phyloP scores from a whole-genome alignment of 2,113 vertebrate species.

The Cardinalis cardinalis region DNA sequence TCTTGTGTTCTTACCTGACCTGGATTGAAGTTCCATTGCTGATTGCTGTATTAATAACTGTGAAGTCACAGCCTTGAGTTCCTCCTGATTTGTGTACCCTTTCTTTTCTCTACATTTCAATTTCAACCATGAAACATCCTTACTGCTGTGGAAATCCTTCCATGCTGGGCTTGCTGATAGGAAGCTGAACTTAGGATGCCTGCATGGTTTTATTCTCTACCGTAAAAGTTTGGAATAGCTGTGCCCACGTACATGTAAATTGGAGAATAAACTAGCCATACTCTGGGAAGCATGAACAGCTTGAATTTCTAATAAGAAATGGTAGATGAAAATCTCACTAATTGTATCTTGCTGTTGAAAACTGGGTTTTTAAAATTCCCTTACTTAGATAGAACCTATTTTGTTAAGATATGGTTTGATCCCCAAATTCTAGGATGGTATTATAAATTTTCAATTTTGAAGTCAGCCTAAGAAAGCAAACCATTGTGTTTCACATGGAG shows the following conservation, averaged over 20 bases:
- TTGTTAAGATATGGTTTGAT: background rate
- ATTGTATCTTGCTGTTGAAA: background rate
- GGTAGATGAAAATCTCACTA: background rate
- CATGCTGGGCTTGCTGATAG: background rate
- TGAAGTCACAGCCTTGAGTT: background rate
- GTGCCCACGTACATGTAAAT: accelerated
- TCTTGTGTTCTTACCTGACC: background rate
- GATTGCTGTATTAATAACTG: background rate
- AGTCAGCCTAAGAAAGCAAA: background rate
- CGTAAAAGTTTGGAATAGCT: background rate
- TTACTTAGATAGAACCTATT: background rate
- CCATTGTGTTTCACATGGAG: background rate
- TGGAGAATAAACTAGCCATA: background rate
- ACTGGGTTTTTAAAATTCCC: background rate
- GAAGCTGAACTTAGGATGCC: background rate
- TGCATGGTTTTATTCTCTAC: background rate
- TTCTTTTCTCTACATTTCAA: background rate
- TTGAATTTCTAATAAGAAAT: background rate
- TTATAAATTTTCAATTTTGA: background rate
- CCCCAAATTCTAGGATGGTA: background rate
- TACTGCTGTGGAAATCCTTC: background rate
- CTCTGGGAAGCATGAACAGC: background rate
- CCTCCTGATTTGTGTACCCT: background rate
- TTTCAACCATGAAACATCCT: background rate
- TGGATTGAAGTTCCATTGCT: background rate